phyloP scores from a whole-genome alignment of 2,113 vertebrate genomes.

The Platichthys flesus region DNA sequence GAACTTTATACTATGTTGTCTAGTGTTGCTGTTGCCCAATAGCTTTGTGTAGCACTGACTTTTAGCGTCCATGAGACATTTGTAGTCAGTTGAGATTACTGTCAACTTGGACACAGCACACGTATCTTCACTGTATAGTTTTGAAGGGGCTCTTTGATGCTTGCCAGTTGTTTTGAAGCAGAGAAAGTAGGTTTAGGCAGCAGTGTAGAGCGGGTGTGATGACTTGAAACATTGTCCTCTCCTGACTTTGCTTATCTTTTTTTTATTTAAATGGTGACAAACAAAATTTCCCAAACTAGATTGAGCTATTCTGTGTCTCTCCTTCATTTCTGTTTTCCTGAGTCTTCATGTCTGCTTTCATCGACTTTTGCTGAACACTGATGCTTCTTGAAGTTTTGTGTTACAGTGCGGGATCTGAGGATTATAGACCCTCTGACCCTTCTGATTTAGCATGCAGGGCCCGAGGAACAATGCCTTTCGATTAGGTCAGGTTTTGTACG shows the following conservation, averaged over 20 bases:
- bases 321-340: slow-evolving; percentile 6
- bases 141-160: too few relatives aligned
- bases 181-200: not conserved
- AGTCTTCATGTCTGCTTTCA: slow-evolving; percentile 44
- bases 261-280: not conserved
- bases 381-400: slow-evolving; percentile 50
- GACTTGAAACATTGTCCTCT: not conserved
- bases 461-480: slow-evolving; percentile 68
- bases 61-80: too few relatives aligned
- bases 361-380: slow-evolving; percentile 25
- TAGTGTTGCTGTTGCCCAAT: too few relatives aligned
- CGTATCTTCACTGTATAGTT: too few relatives aligned
- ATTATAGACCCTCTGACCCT: slow-evolving; percentile 26
- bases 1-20: too few relatives aligned
- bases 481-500: slow-evolving; percentile 66
- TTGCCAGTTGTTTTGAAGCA: not conserved
- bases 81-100: too few relatives aligned
- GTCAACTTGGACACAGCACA: too few relatives aligned
- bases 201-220: too few relatives aligned
- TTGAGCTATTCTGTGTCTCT: slow-evolving; percentile 6
- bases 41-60: too few relatives aligned
- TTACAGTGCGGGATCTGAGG: slow-evolving; percentile 45
- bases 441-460: slow-evolving; percentile 64
- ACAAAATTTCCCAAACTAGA: slow-evolving; percentile 23
- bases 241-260: not conserved